A percentile compares a stretch with the other conserved stretches of the same genome.
These are phyloP conservation scores for Antitype chi DNA, from an alignment of 2,888 invertebrate genomes.

Conservation along the genomic window DNA sequence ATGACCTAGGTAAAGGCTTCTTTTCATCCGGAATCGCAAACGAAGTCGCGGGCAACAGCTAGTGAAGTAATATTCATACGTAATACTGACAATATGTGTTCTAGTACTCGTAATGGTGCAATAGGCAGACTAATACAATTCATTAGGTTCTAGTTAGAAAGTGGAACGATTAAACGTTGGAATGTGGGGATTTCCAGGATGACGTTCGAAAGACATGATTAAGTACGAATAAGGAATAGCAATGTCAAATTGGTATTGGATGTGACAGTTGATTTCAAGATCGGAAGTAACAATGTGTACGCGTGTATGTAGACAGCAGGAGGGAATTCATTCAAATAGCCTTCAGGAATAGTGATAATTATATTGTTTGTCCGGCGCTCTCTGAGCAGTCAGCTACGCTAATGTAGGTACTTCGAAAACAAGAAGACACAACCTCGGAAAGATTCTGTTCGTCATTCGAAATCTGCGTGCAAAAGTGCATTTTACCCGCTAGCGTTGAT, in stretches of 20 bases:
- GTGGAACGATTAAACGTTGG: constrained; percentile 38
- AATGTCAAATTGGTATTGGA: constrained; percentile 50
- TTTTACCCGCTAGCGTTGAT: no score
- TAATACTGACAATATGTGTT: constrained; percentile 3
- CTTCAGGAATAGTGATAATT: background rate
- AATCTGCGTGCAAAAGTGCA: no score
- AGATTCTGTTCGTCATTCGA: no score
- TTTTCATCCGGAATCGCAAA: no score
- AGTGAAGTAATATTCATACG: background rate
- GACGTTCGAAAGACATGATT: constrained; percentile 36
- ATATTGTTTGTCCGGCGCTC: background rate
- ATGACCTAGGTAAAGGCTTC: no score
- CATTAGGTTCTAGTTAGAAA: constrained; percentile 50
- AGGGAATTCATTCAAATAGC: background rate
- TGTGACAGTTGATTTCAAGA: constrained; percentile 46
- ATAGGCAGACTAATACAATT: constrained; percentile 6
- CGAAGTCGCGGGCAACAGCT: background rate
- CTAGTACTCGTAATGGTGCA: background rate
- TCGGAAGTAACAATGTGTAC: constrained; percentile 26
- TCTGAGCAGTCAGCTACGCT: background rate
- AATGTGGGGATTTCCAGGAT: constrained; percentile 52
- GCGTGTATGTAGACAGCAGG: background rate
- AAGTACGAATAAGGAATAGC: constrained; percentile 36
- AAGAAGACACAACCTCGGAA: no score
- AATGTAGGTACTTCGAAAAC: no score